These are phyloP conservation scores for Conus ventricosus DNA, from an alignment of 1,140 invertebrate genomes.

Conservation along the genomic window DNA sequence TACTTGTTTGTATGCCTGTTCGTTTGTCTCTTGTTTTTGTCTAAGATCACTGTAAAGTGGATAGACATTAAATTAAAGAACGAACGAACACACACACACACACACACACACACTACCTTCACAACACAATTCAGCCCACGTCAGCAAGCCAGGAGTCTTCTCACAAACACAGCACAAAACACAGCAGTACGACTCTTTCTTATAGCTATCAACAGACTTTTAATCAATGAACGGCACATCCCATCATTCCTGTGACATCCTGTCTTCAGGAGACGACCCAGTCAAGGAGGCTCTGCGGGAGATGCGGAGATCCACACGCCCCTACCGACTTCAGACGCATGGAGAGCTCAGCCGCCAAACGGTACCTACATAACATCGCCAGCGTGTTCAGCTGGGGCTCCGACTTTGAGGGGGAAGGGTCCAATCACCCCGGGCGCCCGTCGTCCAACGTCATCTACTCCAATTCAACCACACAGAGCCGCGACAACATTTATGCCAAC, in stretches of 20 bases:
- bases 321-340: neutral
- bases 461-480: neutral
- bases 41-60: too few species aligned
- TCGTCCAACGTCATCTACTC: neutral
- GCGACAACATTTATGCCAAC: neutral
- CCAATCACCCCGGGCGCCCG: neutral
- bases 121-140: neutral
- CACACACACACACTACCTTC: constrained; percentile 26
- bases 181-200: too few species aligned
- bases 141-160: too few species aligned
- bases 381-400: constrained; percentile 26
- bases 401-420: constrained; percentile 1
- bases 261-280: too few species aligned
- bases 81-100: constrained; percentile 50
- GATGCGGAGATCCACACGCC: neutral
- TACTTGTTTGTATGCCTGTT: too few species aligned
- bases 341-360: constrained; percentile 17
- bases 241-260: too few species aligned
- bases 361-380: constrained; percentile 16
- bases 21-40: too few species aligned
- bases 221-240: too few species aligned
- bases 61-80: too few species aligned
- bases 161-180: neutral
- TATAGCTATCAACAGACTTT: too few species aligned
- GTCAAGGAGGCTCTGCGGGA: too few species aligned